Percentiles rank a stretch among this genome's conserved stretches.
These are phyloP conservation scores for Clanis bilineata DNA, from an alignment of 2,888 invertebrate species.

Conservation along the genomic window DNA sequence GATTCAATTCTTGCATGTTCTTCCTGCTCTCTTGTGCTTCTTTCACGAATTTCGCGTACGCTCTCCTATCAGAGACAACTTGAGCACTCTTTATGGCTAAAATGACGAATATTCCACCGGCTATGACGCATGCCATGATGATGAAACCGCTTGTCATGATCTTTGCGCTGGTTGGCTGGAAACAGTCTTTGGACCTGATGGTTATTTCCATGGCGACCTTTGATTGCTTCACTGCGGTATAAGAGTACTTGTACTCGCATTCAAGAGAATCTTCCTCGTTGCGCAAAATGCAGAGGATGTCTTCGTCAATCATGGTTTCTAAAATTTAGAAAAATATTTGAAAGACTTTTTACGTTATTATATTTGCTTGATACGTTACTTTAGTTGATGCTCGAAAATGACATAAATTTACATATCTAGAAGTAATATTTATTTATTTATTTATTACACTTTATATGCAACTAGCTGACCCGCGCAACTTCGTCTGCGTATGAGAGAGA, in stretches of 20 bases:
- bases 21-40: slow-evolving; percentile 68
- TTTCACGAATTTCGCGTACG: slow-evolving; percentile 76
- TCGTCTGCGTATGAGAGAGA: too few species aligned
- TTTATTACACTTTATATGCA: too few species aligned
- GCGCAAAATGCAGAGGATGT: slow-evolving; percentile 61
- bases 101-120: slow-evolving; percentile 71
- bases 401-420: too few species aligned
- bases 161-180: slow-evolving; percentile 58
- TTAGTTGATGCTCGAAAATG: too few species aligned
- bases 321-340: slow-evolving; percentile 28
- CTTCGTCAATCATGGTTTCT: slow-evolving; percentile 43
- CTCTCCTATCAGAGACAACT: slow-evolving; percentile 74
- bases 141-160: slow-evolving; percentile 59
- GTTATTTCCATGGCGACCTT: slow-evolving; percentile 60
- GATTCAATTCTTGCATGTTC: slow-evolving; percentile 77
- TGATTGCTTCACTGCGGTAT: slow-evolving; percentile 51
- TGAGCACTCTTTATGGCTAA: slow-evolving; percentile 64
- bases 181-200: slow-evolving; percentile 61
- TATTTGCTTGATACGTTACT: too few species aligned
- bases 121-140: slow-evolving; percentile 70
- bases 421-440: too few species aligned
- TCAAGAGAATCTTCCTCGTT: slow-evolving; percentile 49
- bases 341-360: background rate
- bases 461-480: too few species aligned
- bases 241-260: slow-evolving; percentile 70